A percentile compares a stretch with the other conserved stretches of the same genome.
These are phyloP conservation scores for Digitonthophagus gazella DNA, from an alignment of 2,888 invertebrate species.

Conservation along the genomic window DNA sequence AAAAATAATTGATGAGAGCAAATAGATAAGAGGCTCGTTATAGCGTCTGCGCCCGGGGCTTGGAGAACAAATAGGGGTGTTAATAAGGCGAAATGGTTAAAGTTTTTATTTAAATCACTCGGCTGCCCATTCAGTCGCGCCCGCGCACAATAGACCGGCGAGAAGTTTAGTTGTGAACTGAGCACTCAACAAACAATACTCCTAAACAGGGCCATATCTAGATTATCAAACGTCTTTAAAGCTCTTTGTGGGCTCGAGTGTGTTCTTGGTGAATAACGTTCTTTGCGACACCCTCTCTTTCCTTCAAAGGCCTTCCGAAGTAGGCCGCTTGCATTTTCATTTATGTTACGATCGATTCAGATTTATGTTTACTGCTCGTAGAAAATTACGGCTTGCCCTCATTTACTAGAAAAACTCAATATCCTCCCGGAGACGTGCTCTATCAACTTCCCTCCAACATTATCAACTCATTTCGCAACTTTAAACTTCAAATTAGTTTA, in stretches of 20 bases:
- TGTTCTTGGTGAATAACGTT: constrained; percentile 34
- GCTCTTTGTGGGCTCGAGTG: constrained; percentile 35
- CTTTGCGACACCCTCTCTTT: constrained; percentile 26
- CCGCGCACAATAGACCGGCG: constrained; percentile 21
- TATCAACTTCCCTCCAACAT: background rate
- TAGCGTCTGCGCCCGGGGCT: background rate
- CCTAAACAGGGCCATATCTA: constrained; percentile 36
- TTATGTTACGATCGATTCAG: constrained; percentile 20
- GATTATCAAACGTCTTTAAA: constrained; percentile 37
- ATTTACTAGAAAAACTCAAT: constrained; percentile 13
- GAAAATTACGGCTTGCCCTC: constrained; percentile 18
- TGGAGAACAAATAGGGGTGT: constrained; percentile 1
- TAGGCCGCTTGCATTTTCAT: constrained; percentile 25
- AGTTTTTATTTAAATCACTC: constrained; percentile 19
- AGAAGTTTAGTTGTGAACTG: constrained; percentile 28
- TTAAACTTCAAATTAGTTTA: background rate
- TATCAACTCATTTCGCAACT: background rate
- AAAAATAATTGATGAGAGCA: background rate
- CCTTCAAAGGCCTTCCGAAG: constrained; percentile 19
- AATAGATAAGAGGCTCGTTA: background rate
- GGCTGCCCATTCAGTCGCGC: constrained; percentile 21
- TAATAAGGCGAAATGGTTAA: constrained; percentile 11
- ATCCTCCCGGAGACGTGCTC: constrained; percentile 15
- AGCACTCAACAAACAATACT: constrained; percentile 34
- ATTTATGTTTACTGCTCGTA: constrained; percentile 20